A percentile compares a stretch with the other conserved stretches of the same genome.
phyloP scores from a whole-genome alignment of 2,797 vertebrate genomes.

The Pseudomugil gertrudae region DNA sequence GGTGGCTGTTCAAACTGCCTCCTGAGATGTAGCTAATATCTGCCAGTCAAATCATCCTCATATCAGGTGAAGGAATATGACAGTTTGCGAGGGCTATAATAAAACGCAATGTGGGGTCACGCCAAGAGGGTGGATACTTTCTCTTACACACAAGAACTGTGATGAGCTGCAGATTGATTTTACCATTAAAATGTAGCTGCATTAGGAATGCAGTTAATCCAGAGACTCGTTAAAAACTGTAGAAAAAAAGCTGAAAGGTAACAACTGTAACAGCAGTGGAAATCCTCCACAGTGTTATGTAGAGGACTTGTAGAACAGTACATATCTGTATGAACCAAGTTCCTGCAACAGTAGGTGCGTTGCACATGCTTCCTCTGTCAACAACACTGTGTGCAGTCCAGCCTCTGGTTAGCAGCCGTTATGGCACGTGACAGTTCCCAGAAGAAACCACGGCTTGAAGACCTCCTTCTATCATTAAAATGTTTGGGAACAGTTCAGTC shows the following conservation, averaged over 20 bases:
- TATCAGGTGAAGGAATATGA: slow-evolving; percentile 36
- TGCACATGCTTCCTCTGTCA: no score
- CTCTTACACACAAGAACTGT: not conserved
- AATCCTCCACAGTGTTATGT: not conserved
- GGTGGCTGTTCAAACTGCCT: slow-evolving; percentile 60
- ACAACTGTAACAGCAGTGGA: not conserved
- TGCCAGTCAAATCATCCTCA: slow-evolving; percentile 47
- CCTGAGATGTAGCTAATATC: slow-evolving; percentile 66
- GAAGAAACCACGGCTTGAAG: no score
- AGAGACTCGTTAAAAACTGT: not conserved
- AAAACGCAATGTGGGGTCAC: slow-evolving; percentile 7
- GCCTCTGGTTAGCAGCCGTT: no score
- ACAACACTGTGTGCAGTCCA: no score
- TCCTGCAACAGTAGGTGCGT: no score
- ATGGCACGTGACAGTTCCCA: no score
- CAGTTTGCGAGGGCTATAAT: slow-evolving; percentile 14
- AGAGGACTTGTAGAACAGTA: no score
- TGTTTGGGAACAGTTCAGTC: no score
- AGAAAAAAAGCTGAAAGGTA: not conserved
- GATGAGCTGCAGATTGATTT: slow-evolving; percentile 1
- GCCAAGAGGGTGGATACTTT: slow-evolving; percentile 5
- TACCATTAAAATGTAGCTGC: slow-evolving; percentile 3
- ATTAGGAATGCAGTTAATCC: not conserved
- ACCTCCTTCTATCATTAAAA: no score
- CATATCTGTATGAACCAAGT: no score